Conservation (phyloP, 2,888 invertebrate genomes). For the Noctua fimbriata region DNA sequence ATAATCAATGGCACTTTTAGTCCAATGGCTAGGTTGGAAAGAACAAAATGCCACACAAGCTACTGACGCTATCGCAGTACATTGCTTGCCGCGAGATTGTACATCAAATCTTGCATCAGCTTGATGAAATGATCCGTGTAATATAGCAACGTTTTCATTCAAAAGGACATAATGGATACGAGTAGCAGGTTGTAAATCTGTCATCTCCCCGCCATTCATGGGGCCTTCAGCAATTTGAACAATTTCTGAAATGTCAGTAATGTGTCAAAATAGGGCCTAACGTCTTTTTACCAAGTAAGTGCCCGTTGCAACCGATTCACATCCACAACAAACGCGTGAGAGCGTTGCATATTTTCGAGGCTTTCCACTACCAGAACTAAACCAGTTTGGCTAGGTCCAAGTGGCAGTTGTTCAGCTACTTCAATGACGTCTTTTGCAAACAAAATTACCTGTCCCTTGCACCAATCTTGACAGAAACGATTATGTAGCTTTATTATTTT, state of each 20-base stretch:
- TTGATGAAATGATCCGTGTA: not conserved
- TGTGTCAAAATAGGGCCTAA: too few species aligned
- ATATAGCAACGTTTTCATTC: not conserved
- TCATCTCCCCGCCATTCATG: not conserved
- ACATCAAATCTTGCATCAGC: not conserved
- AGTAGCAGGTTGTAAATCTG: not conserved
- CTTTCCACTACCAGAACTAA: not conserved
- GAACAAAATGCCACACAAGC: too few species aligned
- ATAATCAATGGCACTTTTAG: too few species aligned
- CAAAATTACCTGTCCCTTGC: too few species aligned
- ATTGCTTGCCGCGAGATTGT: not conserved
- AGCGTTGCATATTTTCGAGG: not conserved
- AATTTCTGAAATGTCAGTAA: not conserved
- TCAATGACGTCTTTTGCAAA: not conserved
- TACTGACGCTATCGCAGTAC: too few species aligned
- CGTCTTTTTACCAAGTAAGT: not conserved
- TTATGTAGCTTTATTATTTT: not conserved
- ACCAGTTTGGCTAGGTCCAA: not conserved
- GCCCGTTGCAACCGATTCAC: not conserved
- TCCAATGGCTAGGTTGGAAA: not conserved
- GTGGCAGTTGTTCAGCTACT: not conserved
- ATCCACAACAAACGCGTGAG: not conserved
- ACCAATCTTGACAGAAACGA: not conserved
- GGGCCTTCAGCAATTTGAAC: not conserved
- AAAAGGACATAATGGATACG: not conserved